Percentiles rank a stretch among this genome's conserved stretches.
Evolutionary conservation across 2,888 invertebrate genomes (phyloP).

Genomic region (Cephus sareptanus): DNA sequence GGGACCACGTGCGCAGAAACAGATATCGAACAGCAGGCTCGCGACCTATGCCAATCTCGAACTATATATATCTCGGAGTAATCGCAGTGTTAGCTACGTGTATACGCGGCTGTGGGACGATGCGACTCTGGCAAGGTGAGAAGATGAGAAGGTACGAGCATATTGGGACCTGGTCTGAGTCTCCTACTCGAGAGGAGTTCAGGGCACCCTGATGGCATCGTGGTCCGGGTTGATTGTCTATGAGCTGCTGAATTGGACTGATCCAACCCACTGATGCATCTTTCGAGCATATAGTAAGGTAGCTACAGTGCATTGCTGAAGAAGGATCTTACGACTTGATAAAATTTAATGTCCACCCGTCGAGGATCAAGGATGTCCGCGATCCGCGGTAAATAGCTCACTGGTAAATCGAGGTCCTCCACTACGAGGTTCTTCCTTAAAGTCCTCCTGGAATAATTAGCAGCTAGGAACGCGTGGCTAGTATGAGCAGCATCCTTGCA

Average conservation of each 20-base stretch:
- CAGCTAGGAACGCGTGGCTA: not conserved
- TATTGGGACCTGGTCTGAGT: not conserved
- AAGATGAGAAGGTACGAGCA: not conserved
- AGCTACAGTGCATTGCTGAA: not conserved
- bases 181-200: not conserved
- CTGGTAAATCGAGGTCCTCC: not conserved
- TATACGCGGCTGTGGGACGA: not conserved
- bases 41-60: constrained; percentile 61
- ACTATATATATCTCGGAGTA: constrained; percentile 58
- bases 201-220: too few species aligned
- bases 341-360: not conserved
- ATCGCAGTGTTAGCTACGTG: constrained; percentile 42
- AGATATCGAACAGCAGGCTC: constrained; percentile 49
- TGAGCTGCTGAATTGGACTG: not conserved
- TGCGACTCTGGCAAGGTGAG: not conserved
- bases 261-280: not conserved
- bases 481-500: constrained; percentile 37
- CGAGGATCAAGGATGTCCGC: not conserved
- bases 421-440: constrained; percentile 15
- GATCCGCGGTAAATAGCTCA: not conserved
- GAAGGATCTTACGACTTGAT: not conserved
- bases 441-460: not conserved
- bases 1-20: constrained; percentile 55
- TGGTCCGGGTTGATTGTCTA: too few species aligned
- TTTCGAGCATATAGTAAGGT: not conserved